Conservation (phyloP, 2,797 vertebrate species). For the Prionace glauca region DNA sequence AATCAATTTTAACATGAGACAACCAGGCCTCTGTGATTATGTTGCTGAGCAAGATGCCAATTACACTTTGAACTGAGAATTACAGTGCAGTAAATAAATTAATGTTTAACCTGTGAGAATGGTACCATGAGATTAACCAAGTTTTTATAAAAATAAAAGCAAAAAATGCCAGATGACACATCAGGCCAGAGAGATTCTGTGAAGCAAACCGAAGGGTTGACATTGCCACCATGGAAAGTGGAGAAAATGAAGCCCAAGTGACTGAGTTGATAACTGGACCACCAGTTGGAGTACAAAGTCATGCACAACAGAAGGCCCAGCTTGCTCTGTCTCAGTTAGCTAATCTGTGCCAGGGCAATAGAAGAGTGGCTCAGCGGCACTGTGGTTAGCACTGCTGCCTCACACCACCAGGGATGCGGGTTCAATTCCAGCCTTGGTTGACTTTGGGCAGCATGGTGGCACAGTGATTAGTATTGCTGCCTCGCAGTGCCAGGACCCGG, state of each 20-base stretch:
- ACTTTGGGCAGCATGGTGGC: too few relatives aligned
- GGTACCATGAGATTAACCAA: neutral
- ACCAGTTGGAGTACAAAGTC: neutral
- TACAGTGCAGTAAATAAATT: neutral
- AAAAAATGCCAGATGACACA: neutral
- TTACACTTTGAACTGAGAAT: neutral
- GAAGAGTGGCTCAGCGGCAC: neutral
- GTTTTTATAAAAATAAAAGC: neutral
- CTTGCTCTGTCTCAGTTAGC: neutral
- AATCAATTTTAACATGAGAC: neutral
- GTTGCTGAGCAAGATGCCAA: neutral
- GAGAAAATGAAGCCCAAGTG: neutral
- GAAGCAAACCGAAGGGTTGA: neutral
- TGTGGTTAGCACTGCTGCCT: too few relatives aligned
- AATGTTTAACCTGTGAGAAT: neutral
- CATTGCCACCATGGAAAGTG: neutral
- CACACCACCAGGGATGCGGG: too few relatives aligned
- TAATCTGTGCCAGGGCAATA: neutral
- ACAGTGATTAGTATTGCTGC: too few relatives aligned
- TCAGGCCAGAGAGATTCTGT: neutral
- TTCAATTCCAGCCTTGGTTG: too few relatives aligned
- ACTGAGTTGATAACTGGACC: neutral
- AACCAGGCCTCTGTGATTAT: neutral
- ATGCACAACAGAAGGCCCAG: neutral
- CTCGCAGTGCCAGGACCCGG: too few relatives aligned